Evolutionary conservation across 2,888 invertebrate genomes (phyloP), one percentile per base, ranked within the genome.

Genomic region (Eulithis prunata): DNA sequence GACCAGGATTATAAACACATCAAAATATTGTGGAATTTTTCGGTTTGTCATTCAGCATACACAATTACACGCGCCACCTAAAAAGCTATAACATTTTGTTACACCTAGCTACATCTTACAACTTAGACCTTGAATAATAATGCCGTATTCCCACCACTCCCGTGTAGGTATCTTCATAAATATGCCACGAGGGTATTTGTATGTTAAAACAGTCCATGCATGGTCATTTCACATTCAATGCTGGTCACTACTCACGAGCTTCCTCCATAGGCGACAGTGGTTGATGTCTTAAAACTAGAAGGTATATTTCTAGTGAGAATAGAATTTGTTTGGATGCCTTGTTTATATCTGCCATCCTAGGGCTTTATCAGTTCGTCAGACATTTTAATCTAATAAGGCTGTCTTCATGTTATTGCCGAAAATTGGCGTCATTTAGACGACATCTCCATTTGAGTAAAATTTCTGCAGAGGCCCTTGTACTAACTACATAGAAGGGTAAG

Each of bases 191-290:
- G 55, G 59, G 63, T 75, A 72, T 76, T 83, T 82, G 76, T 81
- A 84, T 82, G 80, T 78, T 72, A 68, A 75, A 70, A 76, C 72
- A 78, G 82, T 80, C 74, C 75, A 78, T 74, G 71, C 71, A 73
- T 71, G 69, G 77, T 80, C 75, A 83, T 80, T 86, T 80, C 69
- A 79, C 78, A 87, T 87, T 81, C 84, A 79, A 59, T 59, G 66
- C 71, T 70, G 66, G 70, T 65, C 72, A 55, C 72, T 72, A 62
- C 72, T 75, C 77, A 76, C 75, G 68, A 69, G 62, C 65, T 64
- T 59, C 69, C 47, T 60, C 56, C 49, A 63, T 57, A 54, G 65
- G 62, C 59, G 54, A 59, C 51, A 38, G 62, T 12, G 46, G 43
- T 47, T 56, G 62, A 49, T 57, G 52, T 51, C 46, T n/a, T 63